Base-by-base conservation (phyloP, 2,797 vertebrate species). In the Melanotaenia nigrans region DNA sequence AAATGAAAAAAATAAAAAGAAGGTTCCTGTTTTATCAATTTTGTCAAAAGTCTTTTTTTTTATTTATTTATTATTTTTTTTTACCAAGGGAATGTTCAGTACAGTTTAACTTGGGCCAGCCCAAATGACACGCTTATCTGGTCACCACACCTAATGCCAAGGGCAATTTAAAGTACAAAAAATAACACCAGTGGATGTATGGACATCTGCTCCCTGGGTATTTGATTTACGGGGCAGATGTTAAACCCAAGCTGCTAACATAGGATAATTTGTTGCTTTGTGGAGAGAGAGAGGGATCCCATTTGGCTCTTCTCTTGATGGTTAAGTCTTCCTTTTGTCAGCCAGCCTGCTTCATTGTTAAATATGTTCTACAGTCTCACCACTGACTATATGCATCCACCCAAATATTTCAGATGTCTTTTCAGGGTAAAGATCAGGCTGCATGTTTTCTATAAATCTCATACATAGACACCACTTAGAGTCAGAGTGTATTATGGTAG, bases 171-270 rank as follows among this genome's bases (percentile, higher is more conserved):
- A 89, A 89, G 85, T 81, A 88, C 65, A 92, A 83, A 90, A 91
- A 96, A 96, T 96, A 96, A 96, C 95, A 96, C 94, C 92, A 92
- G 93, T 94, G 92, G 93, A 94, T 95, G 94, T 93, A 93, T 89
- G 92, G 95, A 95, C 96, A 96, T 97, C 96, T 97, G 96, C 93
- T 97, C 95, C 92, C 94, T 88, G 95, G 95, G 94, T 94, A 91
- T 96, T 95, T 95, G 95, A 96, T 96, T 96, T 94, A 90, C 91
- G 88, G 96, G 95, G 95, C 96, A 98, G 97, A 97, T 97, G 97
- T 97, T 96, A 93, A 94, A 95, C 93, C 95, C 95, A 96, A 97
- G 96, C 95, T 97, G 96, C 96, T 97, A 96, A 95, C 95, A 95
- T 92, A 94, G 93, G 94, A 96, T 95, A 94, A 94, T 97, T 96